Conservation (phyloP, 1,140 invertebrate species). For the Gyrodactylus bullatarudis region DNA sequence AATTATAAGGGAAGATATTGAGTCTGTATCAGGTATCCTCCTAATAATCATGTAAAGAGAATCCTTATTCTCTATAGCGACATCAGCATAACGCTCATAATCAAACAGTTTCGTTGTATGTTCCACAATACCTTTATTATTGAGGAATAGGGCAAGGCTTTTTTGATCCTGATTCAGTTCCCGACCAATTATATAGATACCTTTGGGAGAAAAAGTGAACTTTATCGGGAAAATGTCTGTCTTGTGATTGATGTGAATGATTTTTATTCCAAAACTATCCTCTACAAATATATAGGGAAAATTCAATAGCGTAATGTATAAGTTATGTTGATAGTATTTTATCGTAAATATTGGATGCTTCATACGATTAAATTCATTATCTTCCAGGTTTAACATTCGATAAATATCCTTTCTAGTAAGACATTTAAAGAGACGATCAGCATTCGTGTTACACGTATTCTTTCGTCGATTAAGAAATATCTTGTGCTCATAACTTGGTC, state of each 20-base stretch:
- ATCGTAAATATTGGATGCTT: neutral
- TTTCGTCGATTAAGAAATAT: neutral
- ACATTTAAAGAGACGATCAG: neutral
- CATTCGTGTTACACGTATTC: neutral
- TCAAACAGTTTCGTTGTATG: neutral
- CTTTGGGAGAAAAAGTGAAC: neutral
- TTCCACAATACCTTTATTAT: neutral
- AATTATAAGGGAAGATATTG: neutral
- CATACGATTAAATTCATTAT: neutral
- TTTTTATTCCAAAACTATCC: neutral
- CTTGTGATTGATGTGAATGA: neutral
- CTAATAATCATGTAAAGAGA: neutral
- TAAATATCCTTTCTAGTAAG: neutral
- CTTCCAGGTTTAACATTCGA: neutral
- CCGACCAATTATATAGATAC: neutral
- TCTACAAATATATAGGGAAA: neutral
- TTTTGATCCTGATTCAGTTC: neutral
- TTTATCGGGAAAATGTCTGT: neutral
- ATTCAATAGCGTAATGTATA: neutral
- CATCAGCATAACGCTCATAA: neutral
- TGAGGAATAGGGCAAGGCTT: neutral
- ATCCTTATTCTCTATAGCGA: neutral
- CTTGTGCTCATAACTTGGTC: neutral
- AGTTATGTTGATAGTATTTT: neutral
- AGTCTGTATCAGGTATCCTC: neutral